Evolutionary conservation across 1,140 invertebrate genomes (phyloP).

Genomic region (Aplysia californica): DNA sequence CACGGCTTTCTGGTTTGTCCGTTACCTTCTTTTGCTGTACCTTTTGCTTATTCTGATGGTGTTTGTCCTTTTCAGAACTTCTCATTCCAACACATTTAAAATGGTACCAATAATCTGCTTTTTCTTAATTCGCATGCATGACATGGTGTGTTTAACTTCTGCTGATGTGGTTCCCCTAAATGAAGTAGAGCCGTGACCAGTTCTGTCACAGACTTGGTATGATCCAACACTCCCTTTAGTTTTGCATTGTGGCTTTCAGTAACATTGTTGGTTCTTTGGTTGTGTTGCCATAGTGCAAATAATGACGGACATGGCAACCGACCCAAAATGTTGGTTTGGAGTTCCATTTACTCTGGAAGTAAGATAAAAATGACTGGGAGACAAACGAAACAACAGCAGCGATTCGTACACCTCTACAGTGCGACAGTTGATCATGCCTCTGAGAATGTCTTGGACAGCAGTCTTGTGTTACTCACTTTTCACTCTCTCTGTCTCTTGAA

Average conservation of each 20-base stretch:
- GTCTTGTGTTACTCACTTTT: neutral
- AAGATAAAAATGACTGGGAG: neutral
- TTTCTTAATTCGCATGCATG: neutral
- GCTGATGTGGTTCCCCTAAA: neutral
- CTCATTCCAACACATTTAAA: no score
- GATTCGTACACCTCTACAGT: neutral
- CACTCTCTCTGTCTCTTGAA: neutral
- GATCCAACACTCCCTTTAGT: no score
- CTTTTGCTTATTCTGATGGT: no score
- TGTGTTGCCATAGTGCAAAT: neutral
- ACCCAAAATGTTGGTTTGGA: neutral
- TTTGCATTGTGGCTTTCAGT: no score
- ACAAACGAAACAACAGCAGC: neutral
- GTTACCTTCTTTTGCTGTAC: no score
- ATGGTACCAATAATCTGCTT: neutral
- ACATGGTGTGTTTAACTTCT: neutral
- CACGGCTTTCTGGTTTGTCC: no score
- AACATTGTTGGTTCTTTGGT: neutral
- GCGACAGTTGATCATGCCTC: neutral
- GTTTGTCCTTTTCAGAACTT: no score
- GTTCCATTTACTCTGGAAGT: neutral
- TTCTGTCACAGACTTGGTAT: neutral
- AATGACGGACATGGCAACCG: neutral
- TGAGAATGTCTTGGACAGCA: neutral
- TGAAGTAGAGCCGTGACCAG: neutral